Conservation (phyloP, 2,113 vertebrate species). For the Sporophila hypoxantha region DNA sequence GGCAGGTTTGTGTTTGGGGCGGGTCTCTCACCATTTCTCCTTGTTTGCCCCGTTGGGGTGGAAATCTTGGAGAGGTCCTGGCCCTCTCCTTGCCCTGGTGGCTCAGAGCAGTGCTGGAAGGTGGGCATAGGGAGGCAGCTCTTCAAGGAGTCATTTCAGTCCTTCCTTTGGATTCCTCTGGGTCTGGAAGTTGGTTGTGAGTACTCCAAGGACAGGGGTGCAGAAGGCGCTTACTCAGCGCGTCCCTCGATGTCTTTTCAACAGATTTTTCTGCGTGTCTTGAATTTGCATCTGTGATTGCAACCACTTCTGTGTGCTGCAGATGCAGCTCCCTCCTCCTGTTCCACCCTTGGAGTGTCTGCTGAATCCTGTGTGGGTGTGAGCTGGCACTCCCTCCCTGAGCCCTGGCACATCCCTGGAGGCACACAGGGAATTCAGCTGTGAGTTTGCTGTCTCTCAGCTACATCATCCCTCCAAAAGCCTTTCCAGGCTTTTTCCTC, state of each 20-base stretch:
- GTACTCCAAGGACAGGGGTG: background rate
- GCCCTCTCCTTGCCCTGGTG: background rate
- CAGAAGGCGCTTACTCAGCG: rapidly evolving
- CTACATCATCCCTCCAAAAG: background rate
- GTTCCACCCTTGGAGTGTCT: background rate
- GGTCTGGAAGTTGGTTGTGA: background rate
- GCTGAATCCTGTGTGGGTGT: background rate
- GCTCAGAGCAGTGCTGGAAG: background rate
- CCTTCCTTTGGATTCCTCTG: rapidly evolving
- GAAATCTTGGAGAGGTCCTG: background rate
- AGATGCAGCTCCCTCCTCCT: background rate
- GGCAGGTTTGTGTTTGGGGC: background rate
- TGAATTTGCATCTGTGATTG: background rate
- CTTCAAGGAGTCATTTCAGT: background rate
- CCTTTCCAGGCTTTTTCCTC: background rate
- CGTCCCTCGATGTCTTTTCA: rapidly evolving
- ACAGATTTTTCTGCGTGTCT: background rate
- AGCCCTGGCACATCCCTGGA: background rate
- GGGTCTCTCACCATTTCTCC: background rate
- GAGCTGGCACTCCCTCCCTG: background rate
- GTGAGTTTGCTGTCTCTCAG: background rate
- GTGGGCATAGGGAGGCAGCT: rapidly evolving
- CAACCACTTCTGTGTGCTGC: rapidly evolving
- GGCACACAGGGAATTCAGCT: background rate
- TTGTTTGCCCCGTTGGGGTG: rapidly evolving